Evolutionary conservation across 2,113 vertebrate species (phyloP).

Genomic region (Phainopepla nitens): DNA sequence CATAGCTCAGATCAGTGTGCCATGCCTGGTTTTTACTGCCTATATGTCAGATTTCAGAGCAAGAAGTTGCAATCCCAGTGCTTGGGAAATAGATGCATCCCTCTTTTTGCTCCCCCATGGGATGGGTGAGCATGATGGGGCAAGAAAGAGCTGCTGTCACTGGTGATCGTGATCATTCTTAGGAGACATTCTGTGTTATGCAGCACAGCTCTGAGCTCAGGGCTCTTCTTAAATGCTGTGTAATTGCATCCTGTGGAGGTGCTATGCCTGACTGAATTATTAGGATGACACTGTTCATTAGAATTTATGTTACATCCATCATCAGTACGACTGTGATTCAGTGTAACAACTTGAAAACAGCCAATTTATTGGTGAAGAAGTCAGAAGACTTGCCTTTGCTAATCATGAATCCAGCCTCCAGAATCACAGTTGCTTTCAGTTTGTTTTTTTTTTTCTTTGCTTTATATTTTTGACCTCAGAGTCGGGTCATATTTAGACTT

Average conservation of each 20-base stretch:
- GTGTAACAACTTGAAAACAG: neutral
- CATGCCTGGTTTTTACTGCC: neutral
- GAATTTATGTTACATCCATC: neutral
- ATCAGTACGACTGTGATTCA: neutral
- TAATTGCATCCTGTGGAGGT: neutral
- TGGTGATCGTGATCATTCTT: neutral
- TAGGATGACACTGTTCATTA: neutral
- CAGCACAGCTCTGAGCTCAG: neutral
- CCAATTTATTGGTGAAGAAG: neutral
- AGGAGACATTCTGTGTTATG: neutral
- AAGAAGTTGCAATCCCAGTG: neutral
- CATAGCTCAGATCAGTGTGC: neutral
- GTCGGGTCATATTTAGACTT: neutral
- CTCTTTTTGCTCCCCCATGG: neutral
- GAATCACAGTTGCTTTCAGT: neutral
- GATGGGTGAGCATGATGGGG: neutral
- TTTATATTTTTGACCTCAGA: neutral
- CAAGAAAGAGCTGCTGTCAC: neutral
- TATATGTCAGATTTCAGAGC: neutral
- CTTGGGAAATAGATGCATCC: neutral
- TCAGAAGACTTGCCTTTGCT: neutral
- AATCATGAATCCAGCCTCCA: neutral
- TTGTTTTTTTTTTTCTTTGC: neutral
- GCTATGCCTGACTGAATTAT: neutral
- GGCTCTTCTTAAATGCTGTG: neutral